These are phyloP conservation scores for Phasia obesa DNA, from an alignment of 2,888 invertebrate genomes.

Conservation along the genomic window DNA sequence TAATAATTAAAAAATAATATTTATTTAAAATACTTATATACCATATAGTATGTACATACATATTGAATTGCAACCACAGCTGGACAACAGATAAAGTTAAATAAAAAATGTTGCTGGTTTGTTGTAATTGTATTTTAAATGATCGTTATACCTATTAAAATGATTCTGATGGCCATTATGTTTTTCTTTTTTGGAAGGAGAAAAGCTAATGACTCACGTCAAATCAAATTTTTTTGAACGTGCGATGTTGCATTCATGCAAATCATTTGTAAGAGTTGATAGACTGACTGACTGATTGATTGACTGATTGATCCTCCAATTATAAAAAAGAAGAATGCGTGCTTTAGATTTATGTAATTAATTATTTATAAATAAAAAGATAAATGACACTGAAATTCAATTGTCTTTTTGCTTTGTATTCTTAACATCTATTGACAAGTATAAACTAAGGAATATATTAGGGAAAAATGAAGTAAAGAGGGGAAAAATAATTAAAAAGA, in stretches of 20 bases:
- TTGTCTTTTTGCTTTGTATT: background rate
- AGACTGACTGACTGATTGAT: conserved; percentile 24
- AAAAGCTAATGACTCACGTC: conserved; percentile 47
- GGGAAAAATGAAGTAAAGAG: background rate
- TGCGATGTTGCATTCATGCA: conserved; percentile 53
- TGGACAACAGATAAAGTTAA: conserved; percentile 58
- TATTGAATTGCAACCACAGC: conserved; percentile 60
- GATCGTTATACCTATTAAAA: conserved; percentile 59
- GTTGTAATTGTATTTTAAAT: conserved; percentile 30
- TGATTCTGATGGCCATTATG: conserved; percentile 65
- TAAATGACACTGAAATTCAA: conserved; percentile 1
- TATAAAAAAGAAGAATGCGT: conserved; percentile 54
- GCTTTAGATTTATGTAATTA: conserved; percentile 72
- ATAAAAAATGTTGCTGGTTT: conserved; percentile 37
- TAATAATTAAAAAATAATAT: background rate
- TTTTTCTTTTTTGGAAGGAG: conserved; percentile 7
- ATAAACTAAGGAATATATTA: background rate
- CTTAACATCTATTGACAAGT: background rate
- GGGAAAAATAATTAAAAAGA: background rate
- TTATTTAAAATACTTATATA: background rate
- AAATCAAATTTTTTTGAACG: conserved; percentile 46
- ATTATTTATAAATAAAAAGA: background rate
- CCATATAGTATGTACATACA: conserved; percentile 45
- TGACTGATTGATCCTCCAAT: conserved; percentile 56
- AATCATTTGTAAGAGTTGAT: conserved; percentile 50